These are phyloP conservation scores for Baryphthengus martii DNA, from an alignment of 2,113 vertebrate species.

Conservation along the genomic window DNA sequence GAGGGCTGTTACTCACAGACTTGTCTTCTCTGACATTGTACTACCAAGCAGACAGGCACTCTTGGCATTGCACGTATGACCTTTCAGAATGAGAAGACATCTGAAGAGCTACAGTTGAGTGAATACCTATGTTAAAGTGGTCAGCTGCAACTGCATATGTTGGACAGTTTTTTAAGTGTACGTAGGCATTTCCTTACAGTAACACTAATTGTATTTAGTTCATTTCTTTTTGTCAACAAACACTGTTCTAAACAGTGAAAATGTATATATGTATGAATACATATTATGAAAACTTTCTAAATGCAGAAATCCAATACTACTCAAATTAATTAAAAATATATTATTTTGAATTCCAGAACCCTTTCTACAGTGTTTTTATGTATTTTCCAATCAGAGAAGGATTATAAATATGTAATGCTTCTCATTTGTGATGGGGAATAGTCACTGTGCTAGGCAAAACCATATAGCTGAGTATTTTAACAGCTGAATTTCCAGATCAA, in stretches of 20 bases:
- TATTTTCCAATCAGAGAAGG: neutral
- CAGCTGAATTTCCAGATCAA: neutral
- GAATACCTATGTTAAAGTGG: neutral
- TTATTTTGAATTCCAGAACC: neutral
- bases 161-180: neutral
- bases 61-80: neutral
- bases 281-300: neutral
- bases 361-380: neutral
- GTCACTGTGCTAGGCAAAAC: neutral
- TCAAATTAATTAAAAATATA: neutral
- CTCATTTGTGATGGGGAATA: neutral
- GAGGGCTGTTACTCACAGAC: neutral
- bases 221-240: neutral
- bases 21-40: neutral
- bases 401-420: neutral
- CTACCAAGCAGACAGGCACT: neutral
- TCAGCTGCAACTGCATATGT: neutral
- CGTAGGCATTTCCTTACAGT: neutral
- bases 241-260: neutral
- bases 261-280: neutral
- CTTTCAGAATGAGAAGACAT: neutral
- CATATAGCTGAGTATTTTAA: neutral
- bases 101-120: neutral
- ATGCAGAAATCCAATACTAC: neutral
- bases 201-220: neutral